Base-by-base conservation (phyloP, 2,888 invertebrate genomes). In the Orthosia gracilis region DNA sequence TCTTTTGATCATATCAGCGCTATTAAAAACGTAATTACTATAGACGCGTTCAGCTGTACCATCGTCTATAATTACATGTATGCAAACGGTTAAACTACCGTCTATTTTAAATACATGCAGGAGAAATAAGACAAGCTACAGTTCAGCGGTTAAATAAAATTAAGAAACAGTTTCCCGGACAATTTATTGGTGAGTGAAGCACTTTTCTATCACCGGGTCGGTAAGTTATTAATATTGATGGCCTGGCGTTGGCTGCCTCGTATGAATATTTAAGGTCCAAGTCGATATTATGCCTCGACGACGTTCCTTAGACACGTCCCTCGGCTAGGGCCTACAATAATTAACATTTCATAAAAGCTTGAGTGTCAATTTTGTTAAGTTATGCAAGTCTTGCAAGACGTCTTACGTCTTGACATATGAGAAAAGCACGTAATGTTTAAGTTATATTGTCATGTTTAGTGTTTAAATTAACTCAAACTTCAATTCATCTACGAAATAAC, bases 161-260 rank as follows among this genome's bases (percentile, higher is more conserved):
- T 84, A 83, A 79, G 80, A 86, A 87, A 88, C 82, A 88, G 88
- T 87, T 89, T 85, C 70, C 73, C 72, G 75, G 87, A 88, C 86
- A 88, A 90, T 89, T 89, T 87, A 89, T 86, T 85, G 80, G 85
- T 86, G 89, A 87, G 85, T 86, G 89, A 87, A 89, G 89, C 88
- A 86, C 87, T 91, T 91, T 93, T 91, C 91, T 92, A 93, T 92
- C 89, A 91, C 87, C 87, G 82, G 81, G 83, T 87, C 83, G 83
- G 88, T 87, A 90, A 85, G 87, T 91, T 92, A 94, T 94, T 92
- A 93, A 94, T 94, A 94, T 94, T 94, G 91, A 94, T 93, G 89
- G 87, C 84, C 83, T 84, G 83, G 86, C 89, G 91, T 86, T 89
- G 89, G 89, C 90, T 88, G 89, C 87, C 87, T 88, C 86, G 84